Evolutionary conservation across 2,113 vertebrate species (phyloP).

Genomic region (Herpetotheres cachinnans): DNA sequence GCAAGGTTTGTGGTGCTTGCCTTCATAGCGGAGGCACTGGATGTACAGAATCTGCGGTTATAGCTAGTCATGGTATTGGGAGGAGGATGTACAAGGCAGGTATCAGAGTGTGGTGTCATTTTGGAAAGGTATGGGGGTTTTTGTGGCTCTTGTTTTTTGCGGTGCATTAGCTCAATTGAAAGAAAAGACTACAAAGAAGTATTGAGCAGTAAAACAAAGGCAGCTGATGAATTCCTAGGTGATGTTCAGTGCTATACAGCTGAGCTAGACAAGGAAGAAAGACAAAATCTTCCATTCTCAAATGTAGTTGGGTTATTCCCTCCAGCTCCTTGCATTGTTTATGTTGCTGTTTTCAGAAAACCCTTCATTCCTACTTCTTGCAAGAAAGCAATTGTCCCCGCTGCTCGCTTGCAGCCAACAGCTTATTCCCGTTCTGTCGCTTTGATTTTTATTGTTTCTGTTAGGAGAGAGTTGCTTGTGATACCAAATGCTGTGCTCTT

Average conservation of each 20-base stretch:
- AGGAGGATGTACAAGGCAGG: not conserved
- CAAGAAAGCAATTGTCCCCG: not conserved
- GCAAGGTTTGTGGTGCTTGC: not conserved
- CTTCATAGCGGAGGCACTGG: not conserved
- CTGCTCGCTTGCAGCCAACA: not conserved
- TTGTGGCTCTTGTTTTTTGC: not conserved
- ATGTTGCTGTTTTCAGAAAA: not conserved
- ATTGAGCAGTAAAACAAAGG: not conserved
- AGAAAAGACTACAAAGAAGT: not conserved
- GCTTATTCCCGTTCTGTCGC: not conserved
- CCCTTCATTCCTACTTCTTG: not conserved
- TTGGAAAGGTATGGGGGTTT: not conserved
- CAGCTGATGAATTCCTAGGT: not conserved
- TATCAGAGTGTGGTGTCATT: not conserved
- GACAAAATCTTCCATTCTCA: not conserved
- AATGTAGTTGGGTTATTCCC: not conserved
- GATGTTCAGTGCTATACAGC: not conserved
- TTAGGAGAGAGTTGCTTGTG: not conserved
- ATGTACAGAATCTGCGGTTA: not conserved
- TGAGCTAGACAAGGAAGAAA: not conserved
- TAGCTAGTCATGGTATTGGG: not conserved
- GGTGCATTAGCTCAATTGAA: not conserved
- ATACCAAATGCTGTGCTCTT: not conserved
- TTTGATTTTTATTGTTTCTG: not conserved
- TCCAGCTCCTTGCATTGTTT: not conserved